These are phyloP conservation scores for Charadrius vociferus DNA, from an alignment of 2,113 vertebrate genomes.

Conservation along the genomic window DNA sequence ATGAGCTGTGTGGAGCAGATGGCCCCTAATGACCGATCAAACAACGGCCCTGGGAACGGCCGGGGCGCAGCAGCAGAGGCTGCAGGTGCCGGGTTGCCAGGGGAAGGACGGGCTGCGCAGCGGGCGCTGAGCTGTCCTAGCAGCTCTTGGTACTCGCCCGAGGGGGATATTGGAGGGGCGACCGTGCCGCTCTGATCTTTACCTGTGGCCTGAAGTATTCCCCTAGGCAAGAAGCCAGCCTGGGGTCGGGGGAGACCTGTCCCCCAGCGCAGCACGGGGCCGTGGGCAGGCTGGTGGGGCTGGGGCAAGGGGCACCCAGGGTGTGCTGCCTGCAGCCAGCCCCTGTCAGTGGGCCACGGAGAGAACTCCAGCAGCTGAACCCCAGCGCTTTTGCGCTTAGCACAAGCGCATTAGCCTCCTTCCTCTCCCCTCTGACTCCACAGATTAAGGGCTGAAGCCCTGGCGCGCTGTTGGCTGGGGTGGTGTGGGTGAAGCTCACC, in stretches of 20 bases:
- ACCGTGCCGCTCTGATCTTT: rapidly evolving
- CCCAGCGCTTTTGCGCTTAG: not conserved
- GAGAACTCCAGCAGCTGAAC: not conserved
- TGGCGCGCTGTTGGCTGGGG: not conserved
- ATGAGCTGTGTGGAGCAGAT: not conserved
- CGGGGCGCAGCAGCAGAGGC: rapidly evolving
- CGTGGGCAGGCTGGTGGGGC: not conserved
- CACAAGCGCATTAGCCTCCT: not conserved
- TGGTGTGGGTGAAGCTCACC: not conserved
- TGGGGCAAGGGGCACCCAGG: no score
- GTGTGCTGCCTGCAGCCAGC: not conserved
- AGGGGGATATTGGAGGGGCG: rapidly evolving
- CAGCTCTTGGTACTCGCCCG: rapidly evolving
- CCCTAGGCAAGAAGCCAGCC: not conserved
- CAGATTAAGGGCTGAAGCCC: not conserved
- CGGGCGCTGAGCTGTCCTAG: not conserved
- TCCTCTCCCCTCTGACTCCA: not conserved
- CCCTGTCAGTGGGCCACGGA: rapidly evolving
- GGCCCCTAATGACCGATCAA: not conserved
- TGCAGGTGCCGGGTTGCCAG: not conserved
- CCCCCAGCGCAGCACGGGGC: not conserved
- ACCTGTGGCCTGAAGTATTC: rapidly evolving
- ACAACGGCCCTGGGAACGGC: not conserved
- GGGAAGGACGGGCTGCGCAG: not conserved
- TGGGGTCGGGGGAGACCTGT: rapidly evolving